These are phyloP conservation scores for Pangasius djambal DNA, from an alignment of 2,797 vertebrate species.

Conservation along the genomic window DNA sequence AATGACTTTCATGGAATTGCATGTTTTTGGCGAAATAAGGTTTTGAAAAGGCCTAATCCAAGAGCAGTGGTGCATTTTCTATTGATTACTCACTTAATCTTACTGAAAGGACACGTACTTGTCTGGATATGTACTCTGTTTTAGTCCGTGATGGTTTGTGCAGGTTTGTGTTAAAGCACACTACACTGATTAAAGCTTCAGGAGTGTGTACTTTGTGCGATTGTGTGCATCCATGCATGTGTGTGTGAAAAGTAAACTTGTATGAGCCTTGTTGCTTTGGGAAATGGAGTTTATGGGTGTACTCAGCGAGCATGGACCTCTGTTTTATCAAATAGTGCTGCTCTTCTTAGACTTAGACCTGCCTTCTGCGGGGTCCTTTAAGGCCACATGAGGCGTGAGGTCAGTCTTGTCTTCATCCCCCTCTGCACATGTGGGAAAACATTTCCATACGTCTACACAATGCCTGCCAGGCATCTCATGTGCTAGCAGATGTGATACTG, in stretches of 20 bases:
- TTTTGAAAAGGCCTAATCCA: conserved; percentile 16
- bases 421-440: background rate
- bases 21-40: background rate
- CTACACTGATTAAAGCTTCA: conserved; percentile 16
- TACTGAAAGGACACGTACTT: conserved; percentile 18
- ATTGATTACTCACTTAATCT: background rate
- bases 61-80: background rate
- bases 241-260: background rate
- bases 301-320: conserved; percentile 1
- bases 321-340: conserved; percentile 15
- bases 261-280: conserved; percentile 11
- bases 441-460: background rate
- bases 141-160: background rate
- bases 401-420: background rate
- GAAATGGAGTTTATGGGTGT: conserved; percentile 32
- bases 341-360: conserved; percentile 7
- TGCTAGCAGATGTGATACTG: background rate
- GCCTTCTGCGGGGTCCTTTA: conserved; percentile 12
- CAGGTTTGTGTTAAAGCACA: background rate
- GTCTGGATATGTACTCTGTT: background rate
- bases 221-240: conserved; percentile 2
- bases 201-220: background rate
- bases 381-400: background rate
- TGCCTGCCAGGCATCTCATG: background rate
- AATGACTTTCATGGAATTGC: conserved; percentile 4